Base-by-base conservation (phyloP, 2,113 vertebrate genomes). In the Megaceryle maxima region DNA sequence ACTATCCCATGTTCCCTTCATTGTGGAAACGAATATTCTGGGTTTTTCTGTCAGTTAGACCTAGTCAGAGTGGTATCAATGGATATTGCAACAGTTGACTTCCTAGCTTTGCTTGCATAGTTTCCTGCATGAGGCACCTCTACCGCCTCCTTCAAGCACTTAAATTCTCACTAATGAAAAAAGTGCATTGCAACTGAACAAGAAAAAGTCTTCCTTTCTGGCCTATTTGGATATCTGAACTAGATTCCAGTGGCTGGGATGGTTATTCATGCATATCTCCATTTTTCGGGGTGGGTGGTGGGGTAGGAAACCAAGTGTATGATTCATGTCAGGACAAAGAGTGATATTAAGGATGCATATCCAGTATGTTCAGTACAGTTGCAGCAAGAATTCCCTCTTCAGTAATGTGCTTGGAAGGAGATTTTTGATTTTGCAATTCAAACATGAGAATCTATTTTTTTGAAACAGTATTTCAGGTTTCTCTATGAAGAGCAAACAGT, bases 231-330 rank as follows among this genome's bases (percentile, higher is more conserved):
- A 9, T 72, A 63, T 72, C 21, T 56, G 37, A 76, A 9, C 13
- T 60, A 51, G 22, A 4, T 85, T 79, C 14, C 29, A n/a, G 43
- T 44, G 25, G 5, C 17, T 87, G 15, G 31, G 8, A 1, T 55
- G 1, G 73, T 69, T 79, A 21, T 35, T 63, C 13, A 15, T 53
- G 18, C 17, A 9, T 8, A 48, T 73, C 4, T 59, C 19, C 16
- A 9, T 0, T 43, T 46, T 46, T 46, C 10, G 39, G 39, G 39
- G 39, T 41, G 39, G 39, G 10, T 41, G 39, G 39, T 41, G 29
- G 20, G 16, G 24, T 14, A 1, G 0, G 41, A 33, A 59, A 37
- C 0, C 21, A 33, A 24, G 11, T 50, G 22, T 39, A 60, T 56
- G 7, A 77, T 4, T 83, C 6, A 50, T 21, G n/a, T 5, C 5